Evolutionary conservation across 2,113 vertebrate genomes (phyloP), one percentile per base, ranked within the genome.

Genomic region (Probosciger aterrimus): DNA sequence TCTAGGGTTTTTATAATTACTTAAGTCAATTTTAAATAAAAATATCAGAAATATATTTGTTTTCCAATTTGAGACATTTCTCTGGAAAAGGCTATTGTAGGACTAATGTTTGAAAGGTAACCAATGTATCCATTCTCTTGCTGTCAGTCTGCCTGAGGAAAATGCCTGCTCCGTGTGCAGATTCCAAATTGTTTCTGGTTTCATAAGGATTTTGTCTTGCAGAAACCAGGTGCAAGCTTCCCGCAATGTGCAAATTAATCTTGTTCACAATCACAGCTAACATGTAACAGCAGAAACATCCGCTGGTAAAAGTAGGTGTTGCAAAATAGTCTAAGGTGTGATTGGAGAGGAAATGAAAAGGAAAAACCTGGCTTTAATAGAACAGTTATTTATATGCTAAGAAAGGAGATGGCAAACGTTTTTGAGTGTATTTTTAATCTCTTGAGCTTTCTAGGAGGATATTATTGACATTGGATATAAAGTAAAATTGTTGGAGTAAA

Each of bases 221-320:
- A 83, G 82, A 88, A 94, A 10, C 28, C 71, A 92, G 68, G 82
- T 93, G 94, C 68, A 93, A 77, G 93, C 47, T 27, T 60, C 83
- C 46, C 75, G 68, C 64, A 78, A 83, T 31, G 88, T 88, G 76
- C 71, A 93, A 93, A 92, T 96, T 83, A 95, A 75, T 90, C 88
- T 86, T 83, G 60, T 64, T 96, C 90, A 70, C 78, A 70, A 53
- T 91, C 82, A 70, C 71, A 79, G 62, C 73, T 92, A 76, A 53
- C 82, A 74, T 33, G 52, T 60, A 92, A 62, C 76, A 88, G 76
- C 68, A 82, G 92, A 93, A 97, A 90, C 60, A 86, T 96, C 70
- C 7, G 1, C 60, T 90, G 68, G 73, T 47, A 75, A 74, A 90
- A 91, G 82, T 2, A 93, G 67, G 63, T 81, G 85, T 85, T 90